phyloP scores from a whole-genome alignment of 2,888 invertebrate genomes.

The Keiferia lycopersicella region DNA sequence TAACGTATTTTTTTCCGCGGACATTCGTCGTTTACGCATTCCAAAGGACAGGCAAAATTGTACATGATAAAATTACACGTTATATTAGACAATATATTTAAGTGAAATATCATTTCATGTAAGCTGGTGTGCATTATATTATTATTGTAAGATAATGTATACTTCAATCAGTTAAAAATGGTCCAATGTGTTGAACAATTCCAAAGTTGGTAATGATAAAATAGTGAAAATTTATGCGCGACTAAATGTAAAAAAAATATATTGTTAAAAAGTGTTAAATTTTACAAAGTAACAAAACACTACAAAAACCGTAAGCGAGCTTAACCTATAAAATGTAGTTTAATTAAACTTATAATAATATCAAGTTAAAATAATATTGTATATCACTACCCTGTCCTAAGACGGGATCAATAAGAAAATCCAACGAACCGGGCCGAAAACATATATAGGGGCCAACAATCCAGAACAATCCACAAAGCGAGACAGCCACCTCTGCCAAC shows the following conservation, averaged over 20 bases:
- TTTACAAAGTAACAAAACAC: constrained; percentile 77
- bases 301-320: constrained; percentile 72
- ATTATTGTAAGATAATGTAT: constrained; percentile 41
- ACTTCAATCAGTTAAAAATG: constrained; percentile 45
- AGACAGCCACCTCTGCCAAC: constrained; percentile 49
- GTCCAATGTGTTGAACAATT: constrained; percentile 60
- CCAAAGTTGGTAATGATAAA: constrained; percentile 49
- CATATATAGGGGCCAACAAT: constrained; percentile 78
- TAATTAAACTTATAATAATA: constrained; percentile 71
- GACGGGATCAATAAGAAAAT: constrained; percentile 59
- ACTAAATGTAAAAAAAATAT: constrained; percentile 57
- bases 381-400: constrained; percentile 64
- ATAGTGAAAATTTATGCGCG: constrained; percentile 66
- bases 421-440: constrained; percentile 78
- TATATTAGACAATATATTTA: constrained; percentile 43
- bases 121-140: constrained; percentile 50
- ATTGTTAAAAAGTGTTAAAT: constrained; percentile 67
- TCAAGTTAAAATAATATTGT: constrained; percentile 71
- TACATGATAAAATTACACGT: constrained; percentile 47
- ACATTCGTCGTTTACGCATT: constrained; percentile 38
- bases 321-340: constrained; percentile 65
- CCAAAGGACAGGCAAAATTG: constrained; percentile 34
- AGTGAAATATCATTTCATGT: constrained; percentile 44
- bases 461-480: constrained; percentile 54
- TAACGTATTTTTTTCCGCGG: background rate